Conservation (phyloP, 2,113 vertebrate species). For the Oncorhynchus tshawytscha region DNA sequence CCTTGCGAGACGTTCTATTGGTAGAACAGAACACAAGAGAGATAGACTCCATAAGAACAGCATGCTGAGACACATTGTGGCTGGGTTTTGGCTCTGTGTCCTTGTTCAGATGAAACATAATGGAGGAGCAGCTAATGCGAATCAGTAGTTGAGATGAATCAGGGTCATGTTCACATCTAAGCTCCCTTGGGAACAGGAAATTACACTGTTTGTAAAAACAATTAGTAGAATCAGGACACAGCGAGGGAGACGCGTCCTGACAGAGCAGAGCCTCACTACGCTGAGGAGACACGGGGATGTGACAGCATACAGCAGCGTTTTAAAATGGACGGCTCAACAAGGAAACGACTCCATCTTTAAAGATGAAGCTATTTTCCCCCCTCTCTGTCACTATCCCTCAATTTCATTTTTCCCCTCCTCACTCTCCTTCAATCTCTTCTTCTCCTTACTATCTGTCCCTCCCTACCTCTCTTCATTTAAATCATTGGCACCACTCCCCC, state of each 20-base stretch:
- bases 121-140: constrained; percentile 27
- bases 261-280: background rate
- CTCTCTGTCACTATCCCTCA: background rate
- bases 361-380: background rate
- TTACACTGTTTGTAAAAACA: constrained; percentile 42
- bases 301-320: background rate
- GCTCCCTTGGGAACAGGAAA: constrained; percentile 40
- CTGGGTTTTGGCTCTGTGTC: background rate
- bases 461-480: background rate
- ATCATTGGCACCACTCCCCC: too few species aligned
- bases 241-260: background rate
- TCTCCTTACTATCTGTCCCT: background rate
- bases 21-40: background rate
- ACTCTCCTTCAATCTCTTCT: too few species aligned
- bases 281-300: constrained; percentile 1
- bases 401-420: too few species aligned
- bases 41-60: background rate
- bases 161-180: constrained; percentile 31
- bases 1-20: background rate
- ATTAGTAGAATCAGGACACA: constrained; percentile 41
- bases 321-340: constrained; percentile 18
- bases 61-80: background rate
- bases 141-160: constrained; percentile 42
- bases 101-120: constrained; percentile 24
- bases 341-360: constrained; percentile 2